phyloP scores from a whole-genome alignment of 2,797 vertebrate species.

The Capromys pilorides region DNA sequence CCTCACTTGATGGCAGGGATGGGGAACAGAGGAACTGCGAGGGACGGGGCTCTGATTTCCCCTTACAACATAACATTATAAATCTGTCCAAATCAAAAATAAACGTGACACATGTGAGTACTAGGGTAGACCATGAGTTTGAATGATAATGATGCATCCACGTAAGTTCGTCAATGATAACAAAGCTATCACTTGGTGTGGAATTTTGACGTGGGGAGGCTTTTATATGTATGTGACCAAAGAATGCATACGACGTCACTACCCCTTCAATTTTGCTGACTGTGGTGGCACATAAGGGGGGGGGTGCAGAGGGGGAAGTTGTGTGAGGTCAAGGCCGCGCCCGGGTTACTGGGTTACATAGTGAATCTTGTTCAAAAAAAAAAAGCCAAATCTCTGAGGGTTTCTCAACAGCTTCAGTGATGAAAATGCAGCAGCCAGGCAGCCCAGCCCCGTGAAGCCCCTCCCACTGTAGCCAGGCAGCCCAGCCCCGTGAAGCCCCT shows the following conservation, averaged over 20 bases:
- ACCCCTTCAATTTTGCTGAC: not conserved
- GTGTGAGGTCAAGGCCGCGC: too few species aligned
- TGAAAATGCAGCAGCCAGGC: not conserved
- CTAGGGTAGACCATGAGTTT: not conserved
- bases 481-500: not conserved
- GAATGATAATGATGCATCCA: not conserved
- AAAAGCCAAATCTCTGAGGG: not conserved
- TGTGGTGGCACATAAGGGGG: too few species aligned
- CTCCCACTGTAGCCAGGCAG: not conserved
- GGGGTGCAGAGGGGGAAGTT: too few species aligned
- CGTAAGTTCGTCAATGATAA: not conserved
- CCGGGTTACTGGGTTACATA: too few species aligned
- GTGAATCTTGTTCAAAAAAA: too few species aligned
- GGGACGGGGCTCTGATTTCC: not conserved
- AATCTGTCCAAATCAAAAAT: not conserved
- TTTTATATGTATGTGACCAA: too few species aligned
- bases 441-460: too few species aligned
- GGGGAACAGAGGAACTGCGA: too few species aligned
- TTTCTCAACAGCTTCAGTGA: not conserved
- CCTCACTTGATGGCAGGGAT: not conserved
- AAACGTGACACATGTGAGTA: not conserved
- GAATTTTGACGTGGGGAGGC: not conserved
- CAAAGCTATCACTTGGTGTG: not conserved
- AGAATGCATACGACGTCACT: accelerated
- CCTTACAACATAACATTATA: not conserved